Evolutionary conservation across 2,888 invertebrate species (phyloP), one percentile per base, ranked within the genome.

Genomic region (Caenorhabditis zanzibari): DNA sequence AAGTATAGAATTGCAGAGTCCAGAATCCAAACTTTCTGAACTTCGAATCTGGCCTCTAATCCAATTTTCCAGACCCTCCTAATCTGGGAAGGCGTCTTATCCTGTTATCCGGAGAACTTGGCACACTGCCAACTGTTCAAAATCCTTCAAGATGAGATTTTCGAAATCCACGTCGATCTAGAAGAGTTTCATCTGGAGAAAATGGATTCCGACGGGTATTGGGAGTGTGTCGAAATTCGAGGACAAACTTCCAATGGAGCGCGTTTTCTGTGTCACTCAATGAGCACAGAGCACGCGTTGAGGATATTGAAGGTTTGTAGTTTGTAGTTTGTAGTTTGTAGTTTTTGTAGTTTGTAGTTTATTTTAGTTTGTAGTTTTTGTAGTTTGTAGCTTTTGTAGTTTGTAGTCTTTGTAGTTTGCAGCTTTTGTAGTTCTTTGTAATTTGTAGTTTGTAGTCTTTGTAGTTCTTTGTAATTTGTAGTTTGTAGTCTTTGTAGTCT

Each of bases 181-280:
- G 54, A 54, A 38, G 38, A 38, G 1, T 22, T 52, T 7, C 2
- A 5, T 1, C 19, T 68, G 14, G 54, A 54, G 1, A 35, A 38
- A 38, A 52, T 54, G 16, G 68, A 68, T 35, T 82, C 81, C 9
- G 81, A 82, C 16, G 81, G 81, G 0, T 82, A 82, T 56, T 82
- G 81, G 81, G 61, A 82, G 35, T 82, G 81, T 49, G 81, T 63
- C 7, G 81, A 82, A 35, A 72, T 82, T 22, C 35, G 32, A 9
- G 81, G 81, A 9, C 54, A 24, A 0, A 16, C 58, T 14, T 71
- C 81, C 0, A 72, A 24, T 19, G 64, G 72, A n/a, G 19, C 44
- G 3, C 41, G 47, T 5, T 82, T 75, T 64, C 32, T 82, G 41
- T 82, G 81, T 58, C 81, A 82, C 58, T 82, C 81, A 1, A 63